Percentiles rank a stretch among this genome's conserved stretches.
These are phyloP conservation scores for Saccostrea glomerata DNA, from an alignment of 1,140 invertebrate genomes.

Conservation along the genomic window DNA sequence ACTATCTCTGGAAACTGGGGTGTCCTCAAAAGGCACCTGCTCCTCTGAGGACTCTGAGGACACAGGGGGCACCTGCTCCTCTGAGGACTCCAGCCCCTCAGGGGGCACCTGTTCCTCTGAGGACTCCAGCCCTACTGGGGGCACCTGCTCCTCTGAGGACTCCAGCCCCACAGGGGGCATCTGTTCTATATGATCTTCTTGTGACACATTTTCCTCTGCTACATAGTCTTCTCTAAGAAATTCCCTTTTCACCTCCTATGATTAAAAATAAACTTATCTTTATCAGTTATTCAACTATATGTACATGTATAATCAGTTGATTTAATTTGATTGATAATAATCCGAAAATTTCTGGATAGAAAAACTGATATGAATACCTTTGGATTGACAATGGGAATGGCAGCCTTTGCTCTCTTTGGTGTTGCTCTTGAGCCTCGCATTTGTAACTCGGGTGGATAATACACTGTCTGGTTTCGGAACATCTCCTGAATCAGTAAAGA, in stretches of 20 bases:
- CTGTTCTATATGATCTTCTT: conserved; percentile 2
- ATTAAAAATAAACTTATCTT: too few species aligned
- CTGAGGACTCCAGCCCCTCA: background rate
- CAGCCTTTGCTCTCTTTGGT: conserved; percentile 20
- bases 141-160: background rate
- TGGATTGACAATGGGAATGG: conserved; percentile 28
- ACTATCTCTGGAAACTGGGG: background rate
- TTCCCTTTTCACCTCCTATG: background rate
- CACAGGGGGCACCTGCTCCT: background rate
- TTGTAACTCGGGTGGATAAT: conserved; percentile 13
- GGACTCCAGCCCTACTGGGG: too few species aligned
- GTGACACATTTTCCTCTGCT: background rate
- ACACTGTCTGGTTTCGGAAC: conserved; percentile 4
- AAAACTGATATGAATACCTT: background rate
- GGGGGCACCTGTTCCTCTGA: background rate
- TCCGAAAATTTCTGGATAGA: too few species aligned
- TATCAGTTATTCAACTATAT: too few species aligned
- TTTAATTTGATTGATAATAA: background rate
- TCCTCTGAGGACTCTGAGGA: too few species aligned
- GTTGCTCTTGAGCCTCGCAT: background rate
- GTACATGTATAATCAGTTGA: too few species aligned
- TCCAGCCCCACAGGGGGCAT: background rate
- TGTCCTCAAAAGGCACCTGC: background rate
- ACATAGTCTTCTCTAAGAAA: background rate
- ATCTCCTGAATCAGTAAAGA: background rate